phyloP scores from a whole-genome alignment of 1,140 invertebrate genomes.

The Hestina assimilis region DNA sequence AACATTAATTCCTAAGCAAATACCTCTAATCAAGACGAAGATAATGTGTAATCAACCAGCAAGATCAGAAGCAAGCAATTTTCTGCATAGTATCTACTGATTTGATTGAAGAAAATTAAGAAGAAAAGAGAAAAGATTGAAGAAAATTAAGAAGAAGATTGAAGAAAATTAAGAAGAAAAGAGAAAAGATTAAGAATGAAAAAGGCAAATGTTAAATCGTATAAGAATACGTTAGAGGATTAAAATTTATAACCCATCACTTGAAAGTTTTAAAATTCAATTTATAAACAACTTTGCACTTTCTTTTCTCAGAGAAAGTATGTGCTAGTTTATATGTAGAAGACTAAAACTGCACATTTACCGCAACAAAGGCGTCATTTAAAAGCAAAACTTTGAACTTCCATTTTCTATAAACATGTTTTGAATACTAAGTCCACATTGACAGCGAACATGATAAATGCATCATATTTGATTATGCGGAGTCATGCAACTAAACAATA shows the following conservation, averaged over 20 bases:
- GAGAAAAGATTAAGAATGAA: too few relatives aligned
- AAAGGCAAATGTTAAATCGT: neutral
- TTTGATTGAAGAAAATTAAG: slow-evolving; percentile 20
- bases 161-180: too few relatives aligned
- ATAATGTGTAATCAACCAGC: slow-evolving; percentile 24
- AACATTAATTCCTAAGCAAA: slow-evolving; percentile 29
- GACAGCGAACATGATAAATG: slow-evolving; percentile 28
- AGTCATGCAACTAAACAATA: slow-evolving; percentile 32
- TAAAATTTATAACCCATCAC: too few relatives aligned
- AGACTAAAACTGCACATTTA: slow-evolving; percentile 37
- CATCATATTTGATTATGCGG: slow-evolving; percentile 28
- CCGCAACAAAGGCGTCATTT: slow-evolving; percentile 41
- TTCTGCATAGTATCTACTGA: slow-evolving; percentile 18
- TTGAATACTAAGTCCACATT: slow-evolving; percentile 3
- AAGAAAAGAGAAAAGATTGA: too few relatives aligned
- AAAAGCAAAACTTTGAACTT: slow-evolving; percentile 26
- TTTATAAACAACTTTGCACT: slow-evolving; percentile 9
- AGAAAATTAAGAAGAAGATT: slow-evolving; percentile 17
- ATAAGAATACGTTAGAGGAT: too few relatives aligned
- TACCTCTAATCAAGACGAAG: slow-evolving; percentile 27
- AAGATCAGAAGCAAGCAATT: slow-evolving; percentile 20
- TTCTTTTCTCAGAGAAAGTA: slow-evolving; percentile 60
- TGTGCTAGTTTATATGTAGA: slow-evolving; percentile 51
- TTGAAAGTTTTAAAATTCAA: too few relatives aligned
- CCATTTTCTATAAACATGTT: slow-evolving; percentile 24